A percentile compares a stretch with the other conserved stretches of the same genome.
Evolutionary conservation across 2,888 invertebrate species (phyloP).

Genomic region (Pseudoips prasinana): DNA sequence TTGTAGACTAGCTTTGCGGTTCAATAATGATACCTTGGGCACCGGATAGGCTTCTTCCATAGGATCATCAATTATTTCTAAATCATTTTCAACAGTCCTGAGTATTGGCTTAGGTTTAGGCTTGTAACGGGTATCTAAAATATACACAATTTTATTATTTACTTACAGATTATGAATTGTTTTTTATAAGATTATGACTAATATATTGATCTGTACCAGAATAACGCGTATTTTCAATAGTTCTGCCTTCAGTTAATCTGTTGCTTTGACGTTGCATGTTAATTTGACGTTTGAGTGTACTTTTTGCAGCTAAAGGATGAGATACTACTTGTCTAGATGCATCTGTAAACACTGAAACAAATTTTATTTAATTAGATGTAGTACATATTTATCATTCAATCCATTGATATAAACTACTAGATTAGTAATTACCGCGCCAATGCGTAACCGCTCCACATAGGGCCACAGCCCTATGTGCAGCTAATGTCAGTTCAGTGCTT

Average conservation of each 20-base stretch:
- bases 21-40: constrained; percentile 39
- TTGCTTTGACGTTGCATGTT: constrained; percentile 29
- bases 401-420: too few relatives aligned
- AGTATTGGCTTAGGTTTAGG: constrained; percentile 60
- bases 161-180: too few relatives aligned
- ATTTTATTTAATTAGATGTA: too few relatives aligned
- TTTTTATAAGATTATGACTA: too few relatives aligned
- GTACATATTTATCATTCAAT: too few relatives aligned
- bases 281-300: constrained; percentile 34
- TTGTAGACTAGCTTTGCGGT: constrained; percentile 63
- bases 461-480: too few relatives aligned
- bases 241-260: constrained; percentile 49
- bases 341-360: constrained; percentile 61
- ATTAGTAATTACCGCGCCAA: too few relatives aligned
- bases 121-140: constrained; percentile 9
- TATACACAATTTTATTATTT: too few relatives aligned
- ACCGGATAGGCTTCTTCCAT: constrained; percentile 58
- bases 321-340: constrained; percentile 70
- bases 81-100: constrained; percentile 73
- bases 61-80: constrained; percentile 67
- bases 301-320: constrained; percentile 39
- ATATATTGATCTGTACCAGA: background rate
- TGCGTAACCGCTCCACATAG: too few relatives aligned
- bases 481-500: too few relatives aligned
- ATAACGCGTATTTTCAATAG: constrained; percentile 34